Evolutionary conservation across 2,113 vertebrate genomes (phyloP), one percentile per base, ranked within the genome.

Genomic region (Onychostruthus taczanowskii): DNA sequence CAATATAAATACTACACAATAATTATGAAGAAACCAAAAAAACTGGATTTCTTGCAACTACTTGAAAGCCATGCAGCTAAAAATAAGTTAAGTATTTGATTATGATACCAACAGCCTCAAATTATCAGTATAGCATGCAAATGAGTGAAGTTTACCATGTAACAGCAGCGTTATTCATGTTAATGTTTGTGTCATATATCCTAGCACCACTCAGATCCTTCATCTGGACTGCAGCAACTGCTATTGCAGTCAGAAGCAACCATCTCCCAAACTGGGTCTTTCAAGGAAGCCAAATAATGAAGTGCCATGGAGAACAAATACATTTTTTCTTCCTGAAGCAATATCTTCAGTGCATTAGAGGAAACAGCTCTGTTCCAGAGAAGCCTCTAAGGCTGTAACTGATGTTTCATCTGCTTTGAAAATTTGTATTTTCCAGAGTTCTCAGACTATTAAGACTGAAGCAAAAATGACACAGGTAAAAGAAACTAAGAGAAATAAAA

Each of bases 201-300:
- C 88, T 24, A 52, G 76, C 84, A 52, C 28, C 62, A 63, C 39
- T 21, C 67, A 80, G 55, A 73, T 64, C 35, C 58, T 53, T 92
- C 64, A 64, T 2, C 66, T 1, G 0, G 62, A 28, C 30, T 69
- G 89, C 72, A 95, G 47, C 55, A 77, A 28, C 68, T 84, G 53
- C 79, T 27, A 11, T 2, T 7, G 1, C 73, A 55, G 72, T 50
- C 87, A 91, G 50, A 62, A 89, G 14, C 63, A 84, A 33, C 50
- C 23, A 78, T 31, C 47, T 81, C 69, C 80, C 84, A 41, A 84
- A 50, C n/a, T n/a, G 69, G 35, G 39, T 81, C 28, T 67, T 96
- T 89, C 84, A 77, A 87, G 52, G 39, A 89, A 93, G 89, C 17
- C 55, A 84, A 91, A 86, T 66, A 94, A 92, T 49, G 24, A 87